Conservation (phyloP, 2,113 vertebrate genomes). For the Sinocyclocheilus rhinocerous region DNA sequence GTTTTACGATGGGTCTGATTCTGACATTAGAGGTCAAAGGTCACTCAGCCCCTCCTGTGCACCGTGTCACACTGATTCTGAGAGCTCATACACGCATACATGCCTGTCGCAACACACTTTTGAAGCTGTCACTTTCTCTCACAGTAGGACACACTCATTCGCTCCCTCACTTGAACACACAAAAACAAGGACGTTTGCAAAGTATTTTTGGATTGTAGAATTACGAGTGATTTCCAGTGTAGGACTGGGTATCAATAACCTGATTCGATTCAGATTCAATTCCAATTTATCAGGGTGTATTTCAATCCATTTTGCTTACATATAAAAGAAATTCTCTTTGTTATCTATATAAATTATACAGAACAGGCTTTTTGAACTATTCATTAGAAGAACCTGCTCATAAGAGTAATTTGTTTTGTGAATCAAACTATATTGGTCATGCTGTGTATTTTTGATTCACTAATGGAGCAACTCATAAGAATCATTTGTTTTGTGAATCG, state of each 20-base stretch:
- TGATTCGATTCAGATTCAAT: background rate
- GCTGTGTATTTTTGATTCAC: no score
- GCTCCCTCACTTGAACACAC: background rate
- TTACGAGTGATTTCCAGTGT: background rate
- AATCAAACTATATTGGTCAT: no score
- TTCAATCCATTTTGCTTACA: background rate
- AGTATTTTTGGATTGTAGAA: background rate
- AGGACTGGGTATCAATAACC: background rate
- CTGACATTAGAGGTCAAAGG: slow-evolving; percentile 71
- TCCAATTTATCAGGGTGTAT: background rate
- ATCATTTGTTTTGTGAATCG: no score
- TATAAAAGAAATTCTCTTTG: no score
- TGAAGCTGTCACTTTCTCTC: slow-evolving; percentile 68
- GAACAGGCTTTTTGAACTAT: no score
- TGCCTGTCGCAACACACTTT: slow-evolving; percentile 64
- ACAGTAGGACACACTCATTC: slow-evolving; percentile 26
- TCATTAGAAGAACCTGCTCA: no score
- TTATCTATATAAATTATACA: no score
- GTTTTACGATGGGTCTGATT: slow-evolving; percentile 67
- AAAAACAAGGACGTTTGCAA: background rate
- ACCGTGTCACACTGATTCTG: slow-evolving; percentile 70
- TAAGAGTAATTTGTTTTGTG: background rate
- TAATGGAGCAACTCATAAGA: background rate
- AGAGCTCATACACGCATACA: slow-evolving; percentile 61
- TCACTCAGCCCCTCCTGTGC: slow-evolving; percentile 57